Evolutionary conservation across 1,140 invertebrate species (phyloP), one percentile per base, ranked within the genome.

Genomic region (Nomia melanderi): DNA sequence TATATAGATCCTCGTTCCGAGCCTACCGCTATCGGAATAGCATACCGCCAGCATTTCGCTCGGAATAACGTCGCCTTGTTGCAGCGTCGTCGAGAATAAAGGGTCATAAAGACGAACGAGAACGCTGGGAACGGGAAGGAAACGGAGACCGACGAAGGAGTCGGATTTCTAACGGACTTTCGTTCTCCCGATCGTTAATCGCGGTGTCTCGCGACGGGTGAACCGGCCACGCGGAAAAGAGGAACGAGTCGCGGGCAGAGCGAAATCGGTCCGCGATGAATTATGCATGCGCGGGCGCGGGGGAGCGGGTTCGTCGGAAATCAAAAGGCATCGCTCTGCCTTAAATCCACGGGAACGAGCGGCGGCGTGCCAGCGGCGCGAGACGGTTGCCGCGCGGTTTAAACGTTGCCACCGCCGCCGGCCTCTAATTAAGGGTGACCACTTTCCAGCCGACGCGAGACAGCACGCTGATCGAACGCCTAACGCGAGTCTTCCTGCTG

Each of bases 221-320:
- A 5, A n/a, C n/a, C n/a, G n/a, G n/a, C n/a, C n/a, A n/a, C n/a
- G 57, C 2, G 4, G 57, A 60, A 41, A 14, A 36, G 23, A 39
- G 59, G 20, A 44, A 39, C 23, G 59, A 62, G 36, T 60, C 33
- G 33, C 25, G 47, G 4, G 31, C 11, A 50, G 60, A 54, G 39
- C 39, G 71, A 41, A 54, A 74, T 74, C 50, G 39, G 62, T 17
- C 47, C 5, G 14, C n/a, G 27, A 74, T 74, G 71, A 74, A 74
- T 74, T 74, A 74, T 74, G 71, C 60, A 74, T 74, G n/a, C 23
- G 31, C n/a, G n/a, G 3, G 31, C 2, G 33, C 56, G n/a, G n/a
- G 20, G 41, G 20, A 54, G 27, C 70, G n/a, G n/a, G 70, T 36
- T 62, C 9, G 64, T 23, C 29, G 59, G 25, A 44, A 73, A 73